Evolutionary conservation across 2,888 invertebrate species (phyloP), one percentile per base, ranked within the genome.

Genomic region (Lithophane semibrunnea): DNA sequence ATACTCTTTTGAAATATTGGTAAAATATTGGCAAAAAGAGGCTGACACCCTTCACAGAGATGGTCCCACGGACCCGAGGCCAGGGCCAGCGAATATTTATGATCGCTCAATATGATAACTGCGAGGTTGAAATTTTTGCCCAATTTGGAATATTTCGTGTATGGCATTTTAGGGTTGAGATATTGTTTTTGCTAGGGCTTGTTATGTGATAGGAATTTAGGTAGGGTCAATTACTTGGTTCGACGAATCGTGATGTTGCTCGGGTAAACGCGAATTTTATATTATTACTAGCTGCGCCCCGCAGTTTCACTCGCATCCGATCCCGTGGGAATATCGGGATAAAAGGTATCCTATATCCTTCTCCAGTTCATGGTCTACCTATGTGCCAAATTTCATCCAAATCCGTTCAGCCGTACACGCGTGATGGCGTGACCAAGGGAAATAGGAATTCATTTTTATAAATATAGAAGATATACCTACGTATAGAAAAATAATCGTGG

Each of bases 21-120:
- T 88, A 88, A 91, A 92, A 92, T 93, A 92, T 92, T 90, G 91
- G 89, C 84, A 86, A 88, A 90, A 89, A 85, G 85, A 81, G 85
- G 80, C 77, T 82, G 89, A 88, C 88, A 83, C 87, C 88, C 88
- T 86, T 85, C 85, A 85, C 72, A 73, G 83, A 70, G 73, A 74
- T 60, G 73, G 75, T 70, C 79, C 82, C 64, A 65, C 44, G 49
- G 58, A 82, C 77, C 54, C 77, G 44, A 56, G 49, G 83, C 83
- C 73, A 67, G 81, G 89, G 85, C 76, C 86, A 82, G 85, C 80
- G 88, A 90, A 92, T 90, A 93, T 93, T 92, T 92, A 93, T 92
- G 90, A 89, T 84, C 86, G 85, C 86, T 88, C 85, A 84, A 85
- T 86, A 82, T 85, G 84, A 87, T 87, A 80, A 84, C 78, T 70